Evolutionary conservation across 30 jellyfish, hydroid and myxozoan genomes (phyloP), one percentile per base, ranked within the genome.

Genomic region (Aurelia sp.): DNA sequence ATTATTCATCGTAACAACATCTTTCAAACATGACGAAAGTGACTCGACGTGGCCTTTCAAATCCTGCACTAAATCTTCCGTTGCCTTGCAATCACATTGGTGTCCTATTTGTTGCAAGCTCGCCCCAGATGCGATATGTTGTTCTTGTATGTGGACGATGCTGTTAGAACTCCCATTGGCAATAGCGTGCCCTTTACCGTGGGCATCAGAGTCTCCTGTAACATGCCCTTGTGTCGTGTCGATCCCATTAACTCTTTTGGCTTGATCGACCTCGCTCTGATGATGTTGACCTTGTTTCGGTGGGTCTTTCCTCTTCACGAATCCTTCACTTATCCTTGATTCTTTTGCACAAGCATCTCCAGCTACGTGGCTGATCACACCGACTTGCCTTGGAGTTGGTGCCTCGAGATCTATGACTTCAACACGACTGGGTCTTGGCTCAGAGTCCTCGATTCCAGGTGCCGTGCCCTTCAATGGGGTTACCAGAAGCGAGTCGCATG

Each of bases 381-480:
- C 63, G 22, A 77, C 7, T 24, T 6, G 12, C 10, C 63, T 30
- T 22, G 88, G 88, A 5, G 55, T 70, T 55, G 31, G 33, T 11
- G 61, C 64, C 3, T 59, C 76, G 27, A 77, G 35, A 5, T 77
- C 88, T 55, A 77, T 27, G 15, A 77, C 62, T 38, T 77, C 78
- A 15, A 78, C 88, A 7, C 78, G 61, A 60, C 88, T 77, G 51
- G 61, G 31, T 8, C 61, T 60, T 27, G 68, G 68, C 71, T 51
- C 86, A 21, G 74, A 75, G 31, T 75, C 86, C 0, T 7, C 35
- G 30, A 8, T 27, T 16, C 31, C 79, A 16, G 7, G 35, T n/a
- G 31, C 27, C 3, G 41, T 27, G 11, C 63, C 87, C 67, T 71
- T 84, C 79, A 84, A 13, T 35, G 93, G 93, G 21, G 93, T 84